Base-by-base conservation (phyloP, 2,888 invertebrate species). In the Coremacera marginata region DNA sequence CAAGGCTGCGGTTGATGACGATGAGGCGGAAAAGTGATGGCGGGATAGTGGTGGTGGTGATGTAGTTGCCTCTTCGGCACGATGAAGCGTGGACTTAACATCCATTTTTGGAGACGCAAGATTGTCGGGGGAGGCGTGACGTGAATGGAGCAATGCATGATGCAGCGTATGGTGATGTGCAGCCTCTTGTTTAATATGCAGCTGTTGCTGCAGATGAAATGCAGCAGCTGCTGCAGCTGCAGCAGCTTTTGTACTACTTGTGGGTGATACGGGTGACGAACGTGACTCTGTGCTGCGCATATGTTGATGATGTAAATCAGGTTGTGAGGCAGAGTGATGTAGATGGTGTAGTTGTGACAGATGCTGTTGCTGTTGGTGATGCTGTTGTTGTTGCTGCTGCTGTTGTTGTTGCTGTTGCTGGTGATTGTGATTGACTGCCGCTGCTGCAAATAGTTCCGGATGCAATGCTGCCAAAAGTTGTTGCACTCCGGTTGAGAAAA, bases 401-500 rank as follows among this genome's bases (percentile, higher is more conserved):
- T 83, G 83, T 67, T 82, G 81, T 72, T 68, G 79, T 76, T 72
- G 84, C 72, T 78, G 88, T 9, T 85, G 86, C 90, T 74, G 93
- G 92, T 78, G 92, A 82, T 92, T 86, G 22, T 89, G 88, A 76
- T 89, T 90, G 67, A 85, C 87, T 19, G 88, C 88, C 22, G 87
- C 86, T 0, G 86, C 86, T 0, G 89, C 88, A 83, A 90, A 89
- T n/a, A 94, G 92, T 86, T 94, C 94, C 34, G 94, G 94, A 84
- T 93, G 94, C 85, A 95, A 90, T 4, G 94, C 94, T 85, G 94
- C 94, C 25, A 95, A 90, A 78, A 95, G 88, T 86, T 95, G 95
- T 85, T 95, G 95, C 14, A 93, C 93, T 82, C 94, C 93, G 84
- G 93, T 94, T 57, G 94, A 92, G 80, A 95, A 91, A 71, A 95